A percentile compares a stretch with the other conserved stretches of the same genome.
Evolutionary conservation across 2,888 invertebrate species (phyloP).

Genomic region (Lithosia quadra): DNA sequence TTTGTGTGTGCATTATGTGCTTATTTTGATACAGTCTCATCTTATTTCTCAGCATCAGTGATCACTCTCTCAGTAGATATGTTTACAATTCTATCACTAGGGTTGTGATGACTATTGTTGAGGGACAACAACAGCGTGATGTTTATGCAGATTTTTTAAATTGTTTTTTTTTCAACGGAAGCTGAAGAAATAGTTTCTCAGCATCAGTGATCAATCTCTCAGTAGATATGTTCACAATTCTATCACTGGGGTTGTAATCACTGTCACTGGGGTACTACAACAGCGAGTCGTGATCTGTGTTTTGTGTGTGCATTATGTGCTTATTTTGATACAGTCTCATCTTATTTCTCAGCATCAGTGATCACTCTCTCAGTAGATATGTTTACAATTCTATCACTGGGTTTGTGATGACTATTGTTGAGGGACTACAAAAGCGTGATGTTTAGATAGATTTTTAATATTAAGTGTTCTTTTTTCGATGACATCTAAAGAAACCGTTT

Average conservation of each 20-base stretch:
- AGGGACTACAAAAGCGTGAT: not conserved
- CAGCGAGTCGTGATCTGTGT: not conserved
- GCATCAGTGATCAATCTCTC: too few relatives aligned
- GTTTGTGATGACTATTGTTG: conserved; percentile 17
- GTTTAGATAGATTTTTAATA: not conserved
- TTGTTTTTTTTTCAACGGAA: too few relatives aligned
- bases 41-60: not conserved
- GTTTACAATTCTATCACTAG: conserved; percentile 26
- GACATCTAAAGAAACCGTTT: too few relatives aligned
- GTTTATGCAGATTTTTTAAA: too few relatives aligned
- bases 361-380: conserved; percentile 16
- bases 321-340: too few relatives aligned
- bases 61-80: conserved; percentile 27
- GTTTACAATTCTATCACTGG: conserved; percentile 27
- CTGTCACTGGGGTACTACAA: not conserved
- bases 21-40: too few relatives aligned
- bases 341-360: not conserved
- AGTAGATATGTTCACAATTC: conserved; percentile 25
- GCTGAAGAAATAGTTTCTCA: too few relatives aligned
- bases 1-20: too few relatives aligned
- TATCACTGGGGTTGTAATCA: conserved; percentile 17
- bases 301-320: too few relatives aligned
- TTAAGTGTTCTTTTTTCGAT: not conserved
- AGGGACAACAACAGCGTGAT: not conserved
- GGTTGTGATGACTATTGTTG: conserved; percentile 16